Base-by-base conservation (phyloP, 2,888 invertebrate species). In the Orchesella flavescens region DNA sequence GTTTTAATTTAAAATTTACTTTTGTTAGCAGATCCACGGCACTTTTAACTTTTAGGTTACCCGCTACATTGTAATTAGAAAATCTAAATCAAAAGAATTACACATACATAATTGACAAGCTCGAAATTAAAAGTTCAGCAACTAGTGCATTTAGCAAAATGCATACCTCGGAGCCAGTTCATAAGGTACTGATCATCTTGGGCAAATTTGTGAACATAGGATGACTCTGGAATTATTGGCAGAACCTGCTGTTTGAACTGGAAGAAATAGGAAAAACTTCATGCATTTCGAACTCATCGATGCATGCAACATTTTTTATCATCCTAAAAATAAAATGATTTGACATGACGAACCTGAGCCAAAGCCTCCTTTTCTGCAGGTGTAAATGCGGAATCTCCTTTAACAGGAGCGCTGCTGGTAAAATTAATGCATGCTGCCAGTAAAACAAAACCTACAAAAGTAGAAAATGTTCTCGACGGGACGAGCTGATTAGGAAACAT, bases 141-240 rank as follows among this genome's bases (percentile, higher is more conserved):
- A 34, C 34, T 34, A 34, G 34, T 4, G 34, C 34, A n/a, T n/a
- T n/a, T n/a, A n/a, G n/a, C 15, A 19, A 2, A 19, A 72, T 10
- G 10, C 1, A 19, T 23, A 10, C 23, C n/a, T 4, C n/a, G 21
- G 19, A n/a, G 46, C 12, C 10, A 57, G 7, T 57, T 13, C 3
- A 72, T 34, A 74, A 72, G 24, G 81, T 76, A 61, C 24, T 72
- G 49, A 59, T 76, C 66, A 63, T 69, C 66, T 43, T 69, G 49
- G 65, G 75, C 43, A 19, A 77, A 63, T 55, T 82, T 43, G 19
- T 82, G 9, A 4, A 59, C 10, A 10, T 7, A n/a, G 5, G 73
- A 59, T n/a, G 15, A 17, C 7, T n/a, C 1, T 19, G 76, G 55
- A 43, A 76, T 43, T 34, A 55, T 76, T 21, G 49, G 66, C 9